phyloP scores from a whole-genome alignment of 2,888 invertebrate species.

The Latheticus oryzae region DNA sequence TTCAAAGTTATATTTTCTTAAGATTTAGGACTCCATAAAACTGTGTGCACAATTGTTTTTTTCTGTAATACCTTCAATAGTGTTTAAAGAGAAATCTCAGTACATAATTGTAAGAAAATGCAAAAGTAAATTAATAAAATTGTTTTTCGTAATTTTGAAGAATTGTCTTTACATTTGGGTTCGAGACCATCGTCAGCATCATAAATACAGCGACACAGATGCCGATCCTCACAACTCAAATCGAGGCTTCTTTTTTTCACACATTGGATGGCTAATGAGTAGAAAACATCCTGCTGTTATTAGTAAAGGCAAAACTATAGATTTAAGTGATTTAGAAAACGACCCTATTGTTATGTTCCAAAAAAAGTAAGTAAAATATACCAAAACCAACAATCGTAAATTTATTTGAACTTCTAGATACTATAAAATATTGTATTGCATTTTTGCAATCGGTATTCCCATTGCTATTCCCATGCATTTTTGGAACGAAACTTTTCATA shows the following conservation, averaged over 20 bases:
- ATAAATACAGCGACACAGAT: constrained; percentile 80
- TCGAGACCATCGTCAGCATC: constrained; percentile 85
- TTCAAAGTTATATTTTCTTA: too few relatives aligned
- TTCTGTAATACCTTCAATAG: too few relatives aligned
- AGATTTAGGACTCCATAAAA: too few relatives aligned
- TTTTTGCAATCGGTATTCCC: constrained; percentile 73
- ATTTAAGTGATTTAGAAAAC: constrained; percentile 79
- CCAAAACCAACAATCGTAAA: background rate
- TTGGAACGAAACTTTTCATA: constrained; percentile 75
- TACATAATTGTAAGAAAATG: too few relatives aligned
- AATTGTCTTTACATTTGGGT: constrained; percentile 82
- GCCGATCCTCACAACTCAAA: constrained; percentile 85
- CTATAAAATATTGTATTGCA: constrained; percentile 71
- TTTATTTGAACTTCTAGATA: constrained; percentile 69
- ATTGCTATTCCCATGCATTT: constrained; percentile 73
- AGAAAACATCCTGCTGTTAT: constrained; percentile 83
- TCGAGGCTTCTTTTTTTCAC: constrained; percentile 88
- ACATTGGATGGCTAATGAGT: constrained; percentile 87
- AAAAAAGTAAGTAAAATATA: constrained; percentile 71
- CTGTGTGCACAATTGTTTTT: too few relatives aligned
- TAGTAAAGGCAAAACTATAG: constrained; percentile 74
- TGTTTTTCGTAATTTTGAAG: too few relatives aligned
- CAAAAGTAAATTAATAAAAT: too few relatives aligned
- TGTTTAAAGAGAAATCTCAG: too few relatives aligned
- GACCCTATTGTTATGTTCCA: constrained; percentile 82